Evolutionary conservation across 92 coral and sea anemone genomes (phyloP), one percentile per base, ranked within the genome.

Genomic region (Plumapathes pennacea): DNA sequence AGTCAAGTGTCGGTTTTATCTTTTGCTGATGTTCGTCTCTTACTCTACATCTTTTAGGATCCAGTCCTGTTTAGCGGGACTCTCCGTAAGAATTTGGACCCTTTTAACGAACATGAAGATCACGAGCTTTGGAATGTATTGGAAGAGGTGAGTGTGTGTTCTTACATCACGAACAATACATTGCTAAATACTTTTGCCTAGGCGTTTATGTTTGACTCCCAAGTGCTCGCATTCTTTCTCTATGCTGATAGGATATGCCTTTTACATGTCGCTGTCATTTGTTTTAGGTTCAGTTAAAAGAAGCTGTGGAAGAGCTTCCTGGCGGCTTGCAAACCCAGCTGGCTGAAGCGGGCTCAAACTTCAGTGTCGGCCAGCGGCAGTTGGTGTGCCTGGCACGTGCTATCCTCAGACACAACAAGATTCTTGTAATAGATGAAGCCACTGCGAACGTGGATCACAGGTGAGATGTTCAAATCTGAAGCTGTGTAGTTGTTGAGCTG

Each of bases 21-120:
- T n/a, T n/a, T n/a, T n/a, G n/a, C n/a, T n/a, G n/a, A n/a, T n/a
- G n/a, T n/a, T n/a, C n/a, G n/a, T n/a, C n/a, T n/a, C n/a, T n/a
- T n/a, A n/a, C n/a, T n/a, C n/a, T n/a, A n/a, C n/a, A n/a, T n/a
- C n/a, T n/a, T n/a, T n/a, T 51, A 85, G 96, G 90, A 87, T 54
- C 97, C 97, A 1, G 95, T 90, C 24, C 77, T 90, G 10, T 90
- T 90, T 43, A 84, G 88, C 28, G 97, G 97, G 30, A 77, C 90
- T 15, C 67, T 90, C 10, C 75, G 88, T 13, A 68, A 66, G 32
- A 92, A 92, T 43, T 50, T 92, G 36, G 98, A 92, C 52, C 98
- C 98, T 10, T 92, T 92, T 53, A 41, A 47, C 4, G 59, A 77
- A 45, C 84, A 83, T 52, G 52, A 79, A 10, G 98, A 92, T 33